Base-by-base conservation (phyloP, 2,888 invertebrate species). In the Macroteleia sp. region DNA sequence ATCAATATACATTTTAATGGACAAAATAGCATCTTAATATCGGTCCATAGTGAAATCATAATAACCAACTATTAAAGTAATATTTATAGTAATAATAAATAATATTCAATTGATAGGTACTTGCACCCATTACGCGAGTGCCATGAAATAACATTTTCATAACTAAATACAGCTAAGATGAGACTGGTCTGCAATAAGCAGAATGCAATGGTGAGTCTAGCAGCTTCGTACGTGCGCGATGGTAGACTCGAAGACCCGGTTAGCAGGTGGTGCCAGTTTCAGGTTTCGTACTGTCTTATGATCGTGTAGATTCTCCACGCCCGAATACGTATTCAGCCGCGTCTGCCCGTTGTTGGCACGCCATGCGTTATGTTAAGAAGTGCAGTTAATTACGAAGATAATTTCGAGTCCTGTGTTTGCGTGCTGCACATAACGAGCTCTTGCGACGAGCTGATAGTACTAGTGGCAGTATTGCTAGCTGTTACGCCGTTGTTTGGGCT, bases 381-480 rank as follows among this genome's bases (percentile, higher is more conserved):
- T 89, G 89, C 89, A 89, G 90, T 91, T 91, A 91, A 90, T 91
- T 91, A 90, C 88, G 87, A 87, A 91, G 91, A 91, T 90, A 90
- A 91, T 90, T 91, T 89, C 85, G 83, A 89, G 87, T 88, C 87
- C 83, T 88, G 85, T 88, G 88, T 88, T 89, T 87, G 89, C 89
- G 89, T 90, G 89, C 88, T 86, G 86, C 88, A 86, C 86, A 87
- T 88, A 89, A 89, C 88, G 86, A 89, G 88, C 87, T 87, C 87
- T 85, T 87, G 74, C 78, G 78, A 78, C 78, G 64, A 62, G 67
- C 79, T 79, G 79, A 75, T 79, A 78, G 71, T 71, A 25, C 41
- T 42, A 19, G 50, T 36, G 32, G 41, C 32, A 34, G 64, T 66
- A 59, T 48, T 73, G 36, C 56, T 32, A 10, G 14, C 34, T 57